Evolutionary conservation across 2,888 invertebrate species (phyloP).

Genomic region (Oligia latruncula): DNA sequence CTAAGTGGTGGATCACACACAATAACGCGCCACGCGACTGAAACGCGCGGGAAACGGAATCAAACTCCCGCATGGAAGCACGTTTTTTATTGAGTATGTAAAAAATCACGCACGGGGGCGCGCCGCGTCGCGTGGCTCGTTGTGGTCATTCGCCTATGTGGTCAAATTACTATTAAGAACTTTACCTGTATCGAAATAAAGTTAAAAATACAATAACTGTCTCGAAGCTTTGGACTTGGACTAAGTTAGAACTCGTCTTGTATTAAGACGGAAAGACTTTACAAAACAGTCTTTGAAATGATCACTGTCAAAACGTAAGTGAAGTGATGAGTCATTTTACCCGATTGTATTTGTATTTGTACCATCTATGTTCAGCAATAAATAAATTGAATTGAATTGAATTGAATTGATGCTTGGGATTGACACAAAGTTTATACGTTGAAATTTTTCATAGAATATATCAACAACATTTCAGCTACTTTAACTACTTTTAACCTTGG

Average conservation of each 20-base stretch:
- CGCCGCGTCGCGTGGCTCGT: no score
- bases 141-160: background rate
- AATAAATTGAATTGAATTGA: no score
- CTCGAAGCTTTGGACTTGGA: background rate
- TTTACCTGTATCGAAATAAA: background rate
- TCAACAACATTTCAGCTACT: background rate
- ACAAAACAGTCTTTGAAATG: background rate
- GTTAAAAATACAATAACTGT: background rate
- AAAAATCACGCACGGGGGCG: background rate
- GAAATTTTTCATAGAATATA: background rate
- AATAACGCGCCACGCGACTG: background rate
- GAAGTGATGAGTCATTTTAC: background rate
- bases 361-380: no score
- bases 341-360: no score
- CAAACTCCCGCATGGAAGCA: background rate
- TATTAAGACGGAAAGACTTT: no score
- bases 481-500: conserved; percentile 36
- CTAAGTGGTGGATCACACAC: background rate
- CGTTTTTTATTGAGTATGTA: background rate
- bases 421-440: no score
- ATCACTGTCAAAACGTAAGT: background rate
- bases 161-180: background rate
- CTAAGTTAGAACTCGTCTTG: background rate
- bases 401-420: no score
- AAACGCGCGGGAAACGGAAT: background rate